These are phyloP conservation scores for Heterotis niloticus DNA, from an alignment of 2,113 vertebrate species.

Conservation along the genomic window DNA sequence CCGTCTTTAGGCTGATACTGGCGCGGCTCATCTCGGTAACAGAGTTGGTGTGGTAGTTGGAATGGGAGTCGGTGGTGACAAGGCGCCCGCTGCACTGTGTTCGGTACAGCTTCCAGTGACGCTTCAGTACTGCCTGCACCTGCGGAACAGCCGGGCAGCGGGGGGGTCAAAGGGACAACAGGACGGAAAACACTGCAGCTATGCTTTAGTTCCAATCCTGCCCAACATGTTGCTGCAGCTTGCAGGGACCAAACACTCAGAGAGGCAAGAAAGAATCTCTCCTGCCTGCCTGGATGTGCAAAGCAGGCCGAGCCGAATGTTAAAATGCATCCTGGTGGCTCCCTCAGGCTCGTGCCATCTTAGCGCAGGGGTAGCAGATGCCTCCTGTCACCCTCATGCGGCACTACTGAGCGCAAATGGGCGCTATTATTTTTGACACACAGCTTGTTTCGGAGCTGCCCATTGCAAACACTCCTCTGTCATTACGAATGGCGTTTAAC, in stretches of 20 bases:
- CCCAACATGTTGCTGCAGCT: background rate
- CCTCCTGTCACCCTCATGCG: too few species aligned
- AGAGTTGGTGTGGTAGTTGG: slow-evolving; percentile 59
- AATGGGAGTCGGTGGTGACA: slow-evolving; percentile 47
- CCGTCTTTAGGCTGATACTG: slow-evolving; percentile 42
- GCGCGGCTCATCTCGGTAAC: slow-evolving; percentile 55
- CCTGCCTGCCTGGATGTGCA: too few species aligned
- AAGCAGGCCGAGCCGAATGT: too few species aligned
- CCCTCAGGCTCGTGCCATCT: too few species aligned
- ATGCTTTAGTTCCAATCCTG: background rate
- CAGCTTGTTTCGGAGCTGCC: background rate
- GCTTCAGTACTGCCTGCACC: slow-evolving; percentile 62
- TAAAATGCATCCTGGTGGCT: too few species aligned
- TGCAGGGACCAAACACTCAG: too few species aligned
- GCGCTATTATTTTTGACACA: too few species aligned
- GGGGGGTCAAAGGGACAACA: background rate
- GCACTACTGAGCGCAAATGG: too few species aligned
- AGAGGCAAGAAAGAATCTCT: too few species aligned
- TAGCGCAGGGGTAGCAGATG: too few species aligned
- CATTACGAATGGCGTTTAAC: background rate
- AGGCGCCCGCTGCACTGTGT: slow-evolving; percentile 46
- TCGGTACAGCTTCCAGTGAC: slow-evolving; percentile 59
- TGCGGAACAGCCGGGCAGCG: slow-evolving; percentile 32
- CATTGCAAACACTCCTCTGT: background rate
- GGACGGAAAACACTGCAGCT: background rate